Evolutionary conservation across 2,888 invertebrate species (phyloP).

Genomic region (Noctua fimbriata): DNA sequence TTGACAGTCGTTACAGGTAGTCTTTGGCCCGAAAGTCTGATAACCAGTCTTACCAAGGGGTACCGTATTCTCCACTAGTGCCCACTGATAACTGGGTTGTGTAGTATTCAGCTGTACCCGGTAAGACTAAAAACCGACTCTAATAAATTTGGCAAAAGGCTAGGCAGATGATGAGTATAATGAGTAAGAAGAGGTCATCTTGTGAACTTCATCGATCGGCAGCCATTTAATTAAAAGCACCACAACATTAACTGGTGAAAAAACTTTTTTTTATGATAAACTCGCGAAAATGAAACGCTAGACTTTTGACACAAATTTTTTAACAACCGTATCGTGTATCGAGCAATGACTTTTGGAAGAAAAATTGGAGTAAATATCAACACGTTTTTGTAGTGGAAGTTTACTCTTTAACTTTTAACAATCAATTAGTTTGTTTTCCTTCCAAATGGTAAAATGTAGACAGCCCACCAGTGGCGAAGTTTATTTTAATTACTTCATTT

Average conservation of each 20-base stretch:
- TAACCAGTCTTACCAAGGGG: neutral
- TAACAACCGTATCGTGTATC: constrained; percentile 22
- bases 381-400: constrained; percentile 28
- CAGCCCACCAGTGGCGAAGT: no score
- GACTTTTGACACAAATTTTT: constrained; percentile 36
- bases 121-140: neutral
- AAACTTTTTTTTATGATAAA: constrained; percentile 1
- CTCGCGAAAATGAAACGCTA: constrained; percentile 26
- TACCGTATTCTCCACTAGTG: no score
- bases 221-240: constrained; percentile 2
- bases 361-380: constrained; percentile 31
- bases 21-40: neutral
- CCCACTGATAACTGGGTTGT: no score
- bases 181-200: neutral
- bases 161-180: neutral
- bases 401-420: constrained; percentile 9
- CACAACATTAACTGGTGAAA: neutral
- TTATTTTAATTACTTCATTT: no score
- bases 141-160: neutral
- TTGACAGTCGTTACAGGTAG: neutral
- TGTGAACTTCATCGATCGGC: neutral
- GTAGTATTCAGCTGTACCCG: neutral
- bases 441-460: neutral
- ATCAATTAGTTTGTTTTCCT: neutral
- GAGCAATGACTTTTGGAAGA: constrained; percentile 38